Conservation (phyloP, 2,797 vertebrate genomes). For the Mycteria americana region DNA sequence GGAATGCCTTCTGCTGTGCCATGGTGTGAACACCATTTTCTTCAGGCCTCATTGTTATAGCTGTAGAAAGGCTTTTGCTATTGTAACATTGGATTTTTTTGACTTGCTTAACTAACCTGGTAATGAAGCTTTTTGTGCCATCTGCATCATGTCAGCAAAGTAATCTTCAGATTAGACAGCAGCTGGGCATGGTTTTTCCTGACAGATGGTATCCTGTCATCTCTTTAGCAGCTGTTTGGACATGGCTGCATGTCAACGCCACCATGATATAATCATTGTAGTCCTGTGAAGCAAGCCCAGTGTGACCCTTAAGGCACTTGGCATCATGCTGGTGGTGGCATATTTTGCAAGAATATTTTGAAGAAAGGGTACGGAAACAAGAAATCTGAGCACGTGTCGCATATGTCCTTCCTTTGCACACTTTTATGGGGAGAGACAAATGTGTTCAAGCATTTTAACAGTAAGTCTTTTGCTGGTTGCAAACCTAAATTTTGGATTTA, state of each 20-base stretch:
- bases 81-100: neutral
- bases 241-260: slow-evolving; percentile 60
- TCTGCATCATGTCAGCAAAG: slow-evolving; percentile 57
- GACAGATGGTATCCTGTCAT: slow-evolving; percentile 73
- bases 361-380: slow-evolving; percentile 44
- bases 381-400: neutral
- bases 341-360: slow-evolving; percentile 45
- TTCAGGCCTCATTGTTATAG: neutral
- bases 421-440: slow-evolving; percentile 1
- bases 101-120: slow-evolving; percentile 52
- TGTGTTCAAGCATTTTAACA: slow-evolving; percentile 44
- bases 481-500: slow-evolving; percentile 34
- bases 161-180: slow-evolving; percentile 54
- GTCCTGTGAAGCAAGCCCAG: slow-evolving; percentile 43
- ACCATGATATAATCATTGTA: slow-evolving; percentile 59
- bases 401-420: slow-evolving; percentile 30
- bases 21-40: neutral
- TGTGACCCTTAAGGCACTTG: slow-evolving; percentile 50
- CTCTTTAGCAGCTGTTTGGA: slow-evolving; percentile 70
- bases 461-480: slow-evolving; percentile 47
- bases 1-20: neutral
- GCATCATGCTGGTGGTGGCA: slow-evolving; percentile 18
- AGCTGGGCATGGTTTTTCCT: slow-evolving; percentile 53
- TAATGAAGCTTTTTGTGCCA: slow-evolving; percentile 33
- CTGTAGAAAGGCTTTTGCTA: slow-evolving; percentile 1